Conservation (phyloP, 2,113 vertebrate genomes). For the Acrocephalus kingi region DNA sequence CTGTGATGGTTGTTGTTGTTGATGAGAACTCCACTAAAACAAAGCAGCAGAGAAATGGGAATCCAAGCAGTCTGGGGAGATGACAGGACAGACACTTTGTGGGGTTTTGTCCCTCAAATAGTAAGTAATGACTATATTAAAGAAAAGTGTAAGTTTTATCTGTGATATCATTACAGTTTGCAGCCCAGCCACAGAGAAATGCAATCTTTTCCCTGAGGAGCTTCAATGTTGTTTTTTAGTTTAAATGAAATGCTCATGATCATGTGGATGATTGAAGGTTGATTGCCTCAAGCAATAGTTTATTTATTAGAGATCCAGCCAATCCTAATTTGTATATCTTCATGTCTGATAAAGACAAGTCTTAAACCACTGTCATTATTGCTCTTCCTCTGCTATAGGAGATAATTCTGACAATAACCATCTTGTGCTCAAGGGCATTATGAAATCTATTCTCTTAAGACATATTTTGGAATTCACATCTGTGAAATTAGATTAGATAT, state of each 20-base stretch:
- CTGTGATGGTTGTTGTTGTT: neutral
- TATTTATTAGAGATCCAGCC: slow-evolving; percentile 35
- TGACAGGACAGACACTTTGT: neutral
- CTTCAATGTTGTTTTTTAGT: neutral
- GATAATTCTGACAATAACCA: neutral
- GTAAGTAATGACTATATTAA: neutral
- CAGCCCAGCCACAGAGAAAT: neutral
- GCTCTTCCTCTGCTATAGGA: neutral
- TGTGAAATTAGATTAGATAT: slow-evolving; percentile 42
- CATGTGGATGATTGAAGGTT: neutral
- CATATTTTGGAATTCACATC: slow-evolving; percentile 24
- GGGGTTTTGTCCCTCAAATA: neutral
- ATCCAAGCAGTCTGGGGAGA: neutral
- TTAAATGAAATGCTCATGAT: slow-evolving; percentile 19
- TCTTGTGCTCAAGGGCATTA: slow-evolving; percentile 12
- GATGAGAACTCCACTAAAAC: neutral
- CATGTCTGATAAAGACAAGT: neutral
- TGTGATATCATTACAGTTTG: neutral
- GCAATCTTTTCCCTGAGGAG: neutral
- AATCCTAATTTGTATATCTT: slow-evolving; percentile 26
- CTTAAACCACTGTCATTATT: neutral
- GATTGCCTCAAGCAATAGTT: neutral
- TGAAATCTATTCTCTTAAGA: slow-evolving; percentile 49
- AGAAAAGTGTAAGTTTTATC: neutral
- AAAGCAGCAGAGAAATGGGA: neutral